These are phyloP conservation scores for Tamias sibiricus DNA, from an alignment of 2,113 vertebrate genomes.

Conservation along the genomic window DNA sequence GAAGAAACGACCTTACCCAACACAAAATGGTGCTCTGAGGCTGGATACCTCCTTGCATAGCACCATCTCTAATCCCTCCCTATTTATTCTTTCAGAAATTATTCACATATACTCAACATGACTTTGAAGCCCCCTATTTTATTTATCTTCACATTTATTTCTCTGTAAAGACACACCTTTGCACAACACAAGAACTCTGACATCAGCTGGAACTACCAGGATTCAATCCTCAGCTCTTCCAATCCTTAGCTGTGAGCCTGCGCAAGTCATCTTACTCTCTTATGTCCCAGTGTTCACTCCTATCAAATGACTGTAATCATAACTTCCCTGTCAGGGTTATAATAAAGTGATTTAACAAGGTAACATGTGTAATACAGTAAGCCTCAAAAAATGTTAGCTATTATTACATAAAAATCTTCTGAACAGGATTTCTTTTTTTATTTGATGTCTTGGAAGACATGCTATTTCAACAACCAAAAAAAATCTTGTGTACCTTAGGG, in stretches of 20 bases:
- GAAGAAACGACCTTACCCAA: not conserved
- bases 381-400: not conserved
- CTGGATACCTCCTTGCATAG: not conserved
- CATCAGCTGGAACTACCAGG: not conserved
- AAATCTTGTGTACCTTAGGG: not conserved
- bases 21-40: not conserved
- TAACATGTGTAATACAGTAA: not conserved
- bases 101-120: not conserved
- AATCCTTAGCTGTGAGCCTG: not conserved
- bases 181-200: not conserved
- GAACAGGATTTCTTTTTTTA: slow-evolving; percentile 1
- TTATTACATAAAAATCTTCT: not conserved
- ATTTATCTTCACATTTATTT: not conserved
- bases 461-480: not conserved
- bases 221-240: not conserved
- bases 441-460: not conserved
- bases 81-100: not conserved
- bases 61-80: not conserved
- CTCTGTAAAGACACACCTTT: not conserved
- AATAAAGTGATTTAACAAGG: not conserved
- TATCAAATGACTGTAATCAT: not conserved
- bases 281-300: not conserved
- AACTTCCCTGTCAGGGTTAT: not conserved
- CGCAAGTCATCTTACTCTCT: not conserved
- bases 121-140: not conserved